A percentile compares a stretch with the other conserved stretches of the same genome.
Conservation (phyloP, 2,113 vertebrate species). For the Lophochroa leadbeateri region DNA sequence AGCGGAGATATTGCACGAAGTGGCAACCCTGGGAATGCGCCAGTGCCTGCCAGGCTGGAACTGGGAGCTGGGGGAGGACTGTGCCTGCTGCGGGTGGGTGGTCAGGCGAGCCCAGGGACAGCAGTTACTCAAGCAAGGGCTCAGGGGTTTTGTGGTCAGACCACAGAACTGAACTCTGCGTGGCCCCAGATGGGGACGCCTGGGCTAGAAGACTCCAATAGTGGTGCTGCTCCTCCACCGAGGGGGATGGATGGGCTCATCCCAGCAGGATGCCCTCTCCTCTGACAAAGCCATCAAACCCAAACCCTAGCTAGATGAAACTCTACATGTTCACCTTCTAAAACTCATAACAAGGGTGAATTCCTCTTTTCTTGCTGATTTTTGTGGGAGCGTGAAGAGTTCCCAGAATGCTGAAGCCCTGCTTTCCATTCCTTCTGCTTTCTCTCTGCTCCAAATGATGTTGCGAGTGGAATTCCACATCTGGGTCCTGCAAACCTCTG, state of each 20-base stretch:
- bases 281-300: neutral
- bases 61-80: neutral
- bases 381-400: neutral
- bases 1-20: neutral
- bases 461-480: conserved; percentile 46
- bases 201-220: neutral
- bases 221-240: accelerated
- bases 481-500: conserved; percentile 59
- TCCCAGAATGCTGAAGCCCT: neutral
- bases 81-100: neutral
- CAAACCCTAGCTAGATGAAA: neutral
- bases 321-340: neutral
- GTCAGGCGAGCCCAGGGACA: neutral
- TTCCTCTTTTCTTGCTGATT: neutral
- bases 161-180: neutral
- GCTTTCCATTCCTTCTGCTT: neutral
- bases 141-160: neutral
- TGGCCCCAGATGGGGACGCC: accelerated
- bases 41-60: conserved; percentile 19
- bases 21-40: neutral
- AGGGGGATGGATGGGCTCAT: neutral
- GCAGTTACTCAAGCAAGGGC: neutral
- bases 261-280: neutral
- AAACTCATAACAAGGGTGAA: neutral
- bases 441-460: conserved; percentile 15